Evolutionary conservation across 2,888 invertebrate genomes (phyloP).

Genomic region (Linyphia triangularis): DNA sequence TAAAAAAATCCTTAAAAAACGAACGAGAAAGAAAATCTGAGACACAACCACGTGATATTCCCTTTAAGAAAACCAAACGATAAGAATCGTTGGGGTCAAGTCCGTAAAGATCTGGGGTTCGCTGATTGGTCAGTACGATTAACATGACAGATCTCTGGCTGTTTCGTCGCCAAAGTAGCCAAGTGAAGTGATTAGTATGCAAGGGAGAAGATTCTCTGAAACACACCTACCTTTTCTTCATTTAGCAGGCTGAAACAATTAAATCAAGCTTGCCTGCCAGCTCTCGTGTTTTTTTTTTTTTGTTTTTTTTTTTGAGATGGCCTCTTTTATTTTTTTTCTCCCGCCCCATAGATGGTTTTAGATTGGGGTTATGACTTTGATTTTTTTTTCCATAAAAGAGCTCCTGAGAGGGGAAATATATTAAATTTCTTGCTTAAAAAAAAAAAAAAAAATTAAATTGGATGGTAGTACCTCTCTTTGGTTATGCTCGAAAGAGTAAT

Average conservation of each 20-base stretch:
- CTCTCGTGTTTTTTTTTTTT: conserved; percentile 20
- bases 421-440: not conserved
- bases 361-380: conserved; percentile 63
- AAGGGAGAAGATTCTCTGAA: conserved; percentile 14
- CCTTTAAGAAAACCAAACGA: conserved; percentile 52
- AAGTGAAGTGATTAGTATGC: conserved; percentile 57
- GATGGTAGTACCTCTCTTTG: not conserved
- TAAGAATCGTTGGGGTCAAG: conserved; percentile 73
- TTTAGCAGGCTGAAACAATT: conserved; percentile 70
- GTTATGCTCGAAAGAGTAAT: not conserved
- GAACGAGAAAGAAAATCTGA: conserved; percentile 25
- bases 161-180: conserved; percentile 37
- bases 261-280: conserved; percentile 60
- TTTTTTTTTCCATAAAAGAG: conserved; percentile 24
- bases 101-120: conserved; percentile 63
- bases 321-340: not conserved
- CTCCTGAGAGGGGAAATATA: not conserved
- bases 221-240: conserved; percentile 69
- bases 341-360: conserved; percentile 11
- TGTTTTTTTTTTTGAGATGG: conserved; percentile 20
- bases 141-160: conserved; percentile 67
- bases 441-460: too few species aligned
- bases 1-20: conserved; percentile 29
- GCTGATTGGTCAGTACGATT: conserved; percentile 72
- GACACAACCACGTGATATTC: conserved; percentile 71